A percentile compares a stretch with the other conserved stretches of the same genome.
These are phyloP conservation scores for Pelobates fuscus DNA, from an alignment of 2,113 vertebrate genomes.

Conservation along the genomic window DNA sequence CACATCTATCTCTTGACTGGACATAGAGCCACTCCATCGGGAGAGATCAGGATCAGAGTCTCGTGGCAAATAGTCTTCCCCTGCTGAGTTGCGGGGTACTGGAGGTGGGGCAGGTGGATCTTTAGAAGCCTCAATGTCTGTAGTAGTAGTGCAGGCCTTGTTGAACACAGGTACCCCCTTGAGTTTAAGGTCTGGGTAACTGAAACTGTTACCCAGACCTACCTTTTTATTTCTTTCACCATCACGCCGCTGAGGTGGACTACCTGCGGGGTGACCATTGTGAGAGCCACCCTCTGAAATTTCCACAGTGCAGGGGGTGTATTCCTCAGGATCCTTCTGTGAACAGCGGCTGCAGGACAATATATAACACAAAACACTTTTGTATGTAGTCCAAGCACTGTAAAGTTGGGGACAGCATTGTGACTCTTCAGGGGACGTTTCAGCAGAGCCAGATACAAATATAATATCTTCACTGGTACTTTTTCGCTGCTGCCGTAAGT, in stretches of 20 bases:
- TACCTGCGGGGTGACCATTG: constrained; percentile 73
- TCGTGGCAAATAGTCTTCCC: constrained; percentile 88
- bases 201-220: constrained; percentile 81
- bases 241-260: constrained; percentile 69
- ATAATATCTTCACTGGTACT: constrained; percentile 77
- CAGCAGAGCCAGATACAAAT: constrained; percentile 85
- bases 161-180: constrained; percentile 81
- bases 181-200: constrained; percentile 88
- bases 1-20: constrained; percentile 88
- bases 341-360: constrained; percentile 72
- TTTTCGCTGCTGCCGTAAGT: constrained; percentile 68
- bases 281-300: constrained; percentile 62
- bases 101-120: constrained; percentile 61
- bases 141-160: constrained; percentile 54
- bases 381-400: constrained; percentile 87
- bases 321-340: constrained; percentile 75
- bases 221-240: constrained; percentile 67
- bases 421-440: constrained; percentile 63
- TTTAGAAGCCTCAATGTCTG: constrained; percentile 67
- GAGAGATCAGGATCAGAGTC: constrained; percentile 84
- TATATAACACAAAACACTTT: constrained; percentile 75
- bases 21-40: constrained; percentile 83
- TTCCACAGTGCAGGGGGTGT: constrained; percentile 67
- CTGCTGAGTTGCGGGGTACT: constrained; percentile 67
- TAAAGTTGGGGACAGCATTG: constrained; percentile 80